Base-by-base conservation (phyloP, 1,140 invertebrate genomes). In the Sweltsa coloradensis region DNA sequence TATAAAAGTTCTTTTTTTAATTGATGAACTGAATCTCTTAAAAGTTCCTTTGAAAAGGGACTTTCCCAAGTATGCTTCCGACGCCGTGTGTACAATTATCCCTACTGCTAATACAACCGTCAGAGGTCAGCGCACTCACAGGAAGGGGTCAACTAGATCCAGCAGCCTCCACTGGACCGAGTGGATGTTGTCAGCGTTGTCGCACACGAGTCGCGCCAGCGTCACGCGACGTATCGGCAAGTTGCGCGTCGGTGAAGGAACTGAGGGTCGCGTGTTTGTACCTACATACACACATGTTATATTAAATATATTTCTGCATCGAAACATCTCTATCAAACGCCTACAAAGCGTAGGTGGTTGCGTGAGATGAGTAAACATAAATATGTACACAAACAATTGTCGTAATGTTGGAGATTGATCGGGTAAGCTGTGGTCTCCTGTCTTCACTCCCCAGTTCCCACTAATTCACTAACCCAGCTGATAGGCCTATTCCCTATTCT, bases 221-320 rank as follows among this genome's bases (percentile, higher is more conserved):
- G 60, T 57, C 1, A 55, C 54, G 41, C 66, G 70, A 23, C 66
- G 47, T 5, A 73, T 68, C 65, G 16, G 46, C 46, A 39, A 73
- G 53, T 50, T 71, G 69, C 21, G 63, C 65, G 46, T 70, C 63
- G 4, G 70, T 73, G 55, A 76, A 76, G 53, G 4, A 72, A 60
- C 18, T 71, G 60, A 2, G 68, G 61, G 53, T 75, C 67, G 19
- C 58, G 51, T 71, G 75, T 56, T 77, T 74, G 51, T 74, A 63
- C 53, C 54, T 56, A 37, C 1, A 36, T n/a, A n/a, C n/a, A n/a
- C n/a, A n/a, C n/a, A n/a, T n/a, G n/a, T n/a, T 83, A 75, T 34
- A 71, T 63, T 9, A 87, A 60, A 60, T 88, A 85, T 34, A 70
- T 70, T 70, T 50, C 2, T 55, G 52, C 34, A n/a, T 9, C 42